Conservation (phyloP, 2,797 vertebrate species). For the Paramormyrops hopkinsi region DNA sequence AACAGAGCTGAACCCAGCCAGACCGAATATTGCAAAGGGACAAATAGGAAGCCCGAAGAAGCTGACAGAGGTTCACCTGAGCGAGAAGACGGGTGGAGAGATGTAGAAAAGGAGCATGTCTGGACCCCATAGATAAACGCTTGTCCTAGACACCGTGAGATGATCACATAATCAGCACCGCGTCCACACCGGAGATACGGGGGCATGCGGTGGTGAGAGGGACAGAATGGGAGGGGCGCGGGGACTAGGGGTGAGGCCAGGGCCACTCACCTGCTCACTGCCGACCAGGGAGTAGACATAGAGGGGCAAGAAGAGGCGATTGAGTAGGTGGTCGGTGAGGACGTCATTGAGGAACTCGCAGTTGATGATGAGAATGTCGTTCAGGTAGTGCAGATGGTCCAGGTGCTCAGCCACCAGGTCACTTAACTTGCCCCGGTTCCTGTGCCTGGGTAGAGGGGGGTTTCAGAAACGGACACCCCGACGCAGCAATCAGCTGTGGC, state of each 20-base stretch:
- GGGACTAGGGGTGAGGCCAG: neutral
- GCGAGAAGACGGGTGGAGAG: slow-evolving; percentile 11
- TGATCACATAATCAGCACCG: slow-evolving; percentile 35
- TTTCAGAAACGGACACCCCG: neutral
- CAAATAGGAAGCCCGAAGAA: neutral
- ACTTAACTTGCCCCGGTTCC: slow-evolving; percentile 87
- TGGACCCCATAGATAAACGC: slow-evolving; percentile 20
- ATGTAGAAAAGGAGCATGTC: slow-evolving; percentile 19
- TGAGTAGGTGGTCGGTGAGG: slow-evolving; percentile 91
- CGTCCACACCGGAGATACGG: neutral
- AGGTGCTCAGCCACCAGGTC: slow-evolving; percentile 94
- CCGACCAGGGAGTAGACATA: slow-evolving; percentile 89
- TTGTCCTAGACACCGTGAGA: slow-evolving; percentile 25
- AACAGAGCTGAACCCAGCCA: neutral
- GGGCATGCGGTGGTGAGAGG: neutral
- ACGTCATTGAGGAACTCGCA: slow-evolving; percentile 97
- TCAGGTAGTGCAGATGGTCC: slow-evolving; percentile 97
- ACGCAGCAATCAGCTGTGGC: neutral
- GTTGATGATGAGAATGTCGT: slow-evolving; percentile 96
- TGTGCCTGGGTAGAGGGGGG: slow-evolving; percentile 67
- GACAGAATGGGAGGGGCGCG: neutral
- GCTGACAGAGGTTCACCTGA: slow-evolving; percentile 19
- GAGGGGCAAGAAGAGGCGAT: slow-evolving; percentile 90
- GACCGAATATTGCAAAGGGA: neutral
- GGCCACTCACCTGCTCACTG: slow-evolving; percentile 67